Evolutionary conservation across 2,888 invertebrate genomes (phyloP).

Genomic region (Drosophila algonquin): DNA sequence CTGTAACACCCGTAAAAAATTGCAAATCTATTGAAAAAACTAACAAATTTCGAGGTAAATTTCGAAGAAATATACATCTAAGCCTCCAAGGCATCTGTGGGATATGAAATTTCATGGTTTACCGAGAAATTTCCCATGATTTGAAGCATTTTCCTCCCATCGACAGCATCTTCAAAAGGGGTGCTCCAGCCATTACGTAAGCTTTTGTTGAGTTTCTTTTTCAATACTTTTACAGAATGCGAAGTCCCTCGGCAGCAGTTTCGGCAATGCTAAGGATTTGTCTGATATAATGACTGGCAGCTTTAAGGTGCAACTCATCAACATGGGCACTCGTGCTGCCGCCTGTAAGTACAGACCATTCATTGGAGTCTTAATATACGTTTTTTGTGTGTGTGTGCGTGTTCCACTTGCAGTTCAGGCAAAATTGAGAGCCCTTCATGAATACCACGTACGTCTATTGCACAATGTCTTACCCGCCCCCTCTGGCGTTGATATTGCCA

Average conservation of each 20-base stretch:
- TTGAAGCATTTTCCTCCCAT: slow-evolving; percentile 1
- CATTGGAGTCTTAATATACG: background rate
- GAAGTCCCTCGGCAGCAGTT: slow-evolving; percentile 82
- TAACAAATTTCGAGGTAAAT: slow-evolving; percentile 82
- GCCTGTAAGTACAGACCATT: slow-evolving; percentile 89
- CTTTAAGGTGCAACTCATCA: slow-evolving; percentile 89
- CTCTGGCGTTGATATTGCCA: slow-evolving; percentile 97
- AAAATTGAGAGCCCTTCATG: slow-evolving; percentile 98
- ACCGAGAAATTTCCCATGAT: slow-evolving; percentile 6
- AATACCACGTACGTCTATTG: slow-evolving; percentile 96
- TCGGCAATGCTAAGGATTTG: slow-evolving; percentile 82
- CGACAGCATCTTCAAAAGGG: slow-evolving; percentile 31
- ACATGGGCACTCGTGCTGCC: slow-evolving; percentile 96
- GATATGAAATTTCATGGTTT: slow-evolving; percentile 32
- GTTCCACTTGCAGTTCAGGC: slow-evolving; percentile 92
- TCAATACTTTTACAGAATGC: slow-evolving; percentile 69
- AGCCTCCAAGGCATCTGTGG: background rate
- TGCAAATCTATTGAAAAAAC: slow-evolving; percentile 83
- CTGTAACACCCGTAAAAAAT: slow-evolving; percentile 80
- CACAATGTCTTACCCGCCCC: slow-evolving; percentile 96
- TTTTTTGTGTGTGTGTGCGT: background rate
- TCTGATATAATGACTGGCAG: slow-evolving; percentile 87
- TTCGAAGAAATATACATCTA: slow-evolving; percentile 11
- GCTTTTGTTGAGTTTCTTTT: background rate
- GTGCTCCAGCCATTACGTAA: slow-evolving; percentile 49